Conservation (phyloP, 2,797 vertebrate species). For the Carcharodon carcharias region DNA sequence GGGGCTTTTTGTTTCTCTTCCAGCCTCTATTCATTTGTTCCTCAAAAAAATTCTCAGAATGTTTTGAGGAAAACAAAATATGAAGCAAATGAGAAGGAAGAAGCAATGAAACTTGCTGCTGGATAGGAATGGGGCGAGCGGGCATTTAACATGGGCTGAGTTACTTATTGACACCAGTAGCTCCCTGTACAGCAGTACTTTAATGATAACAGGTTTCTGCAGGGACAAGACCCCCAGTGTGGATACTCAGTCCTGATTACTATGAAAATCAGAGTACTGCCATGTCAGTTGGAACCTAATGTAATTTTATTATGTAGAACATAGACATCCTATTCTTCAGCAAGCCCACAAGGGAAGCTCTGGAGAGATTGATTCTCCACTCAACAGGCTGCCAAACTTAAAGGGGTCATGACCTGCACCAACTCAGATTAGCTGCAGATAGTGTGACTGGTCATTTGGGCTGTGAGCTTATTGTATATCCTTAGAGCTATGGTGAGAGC, state of each 20-base stretch:
- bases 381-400: not conserved
- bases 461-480: not conserved
- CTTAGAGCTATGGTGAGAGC: not conserved
- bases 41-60: not conserved
- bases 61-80: not conserved
- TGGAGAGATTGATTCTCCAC: not conserved
- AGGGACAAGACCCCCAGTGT: not conserved
- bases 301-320: not conserved
- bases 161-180: not conserved
- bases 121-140: not conserved
- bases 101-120: not conserved
- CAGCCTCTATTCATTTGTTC: not conserved
- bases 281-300: not conserved
- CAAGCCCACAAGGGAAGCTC: not conserved
- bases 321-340: not conserved
- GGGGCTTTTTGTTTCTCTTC: not conserved
- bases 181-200: not conserved
- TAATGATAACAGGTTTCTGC: not conserved
- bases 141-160: not conserved
- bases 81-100: not conserved
- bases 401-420: not conserved
- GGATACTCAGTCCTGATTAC: not conserved
- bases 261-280: not conserved
- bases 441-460: not conserved
- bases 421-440: not conserved